Base-by-base conservation (phyloP, 2,888 invertebrate species). In the Conus canariensis region DNA sequence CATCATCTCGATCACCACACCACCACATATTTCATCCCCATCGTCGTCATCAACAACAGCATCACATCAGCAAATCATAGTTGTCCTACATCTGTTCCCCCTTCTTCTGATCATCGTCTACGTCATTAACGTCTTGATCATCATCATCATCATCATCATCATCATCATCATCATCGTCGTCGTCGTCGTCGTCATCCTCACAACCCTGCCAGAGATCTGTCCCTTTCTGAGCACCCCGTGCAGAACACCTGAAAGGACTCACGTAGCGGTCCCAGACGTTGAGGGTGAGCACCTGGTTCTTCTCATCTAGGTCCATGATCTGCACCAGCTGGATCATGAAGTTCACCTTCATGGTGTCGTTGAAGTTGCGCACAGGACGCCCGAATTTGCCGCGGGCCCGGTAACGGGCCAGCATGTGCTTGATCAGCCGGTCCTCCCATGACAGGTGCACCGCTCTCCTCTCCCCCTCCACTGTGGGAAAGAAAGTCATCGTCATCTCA, bases 181-280 rank as follows among this genome's bases (percentile, higher is more conserved):
- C 77, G 86, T 90, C 60, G 74, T 77, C 77, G 14, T 25, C 77
- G 14, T 77, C 77, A 30, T 77, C 30, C 8, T 77, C 25, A 74
- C 70, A 45, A 45, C 45, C 1, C 45, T 45, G 45, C 45, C 45
- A 45, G 45, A 45, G 45, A 45, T 45, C 45, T 45, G 45, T 45
- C 45, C 64, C 45, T 45, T 45, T 45, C 64, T 64, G 64, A 16
- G 5, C 10, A 16, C 64, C 64, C 64, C 16, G 64, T 64, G 64
- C 16, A 14, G 64, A 16, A 14, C 12, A 64, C 64, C 64, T 64
- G 64, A 45, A 45, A 22, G 7, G 5, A 95, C 96, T 96, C 93
- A 96, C 96, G 93, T 96, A 96, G 92, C 95, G 93, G 88, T 95
- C 95, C 96, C 96, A 96, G 70, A 96, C 94, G 92, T 96, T 96